phyloP scores from a whole-genome alignment of 2,888 invertebrate genomes.

The Theodoxus fluviatilis region DNA sequence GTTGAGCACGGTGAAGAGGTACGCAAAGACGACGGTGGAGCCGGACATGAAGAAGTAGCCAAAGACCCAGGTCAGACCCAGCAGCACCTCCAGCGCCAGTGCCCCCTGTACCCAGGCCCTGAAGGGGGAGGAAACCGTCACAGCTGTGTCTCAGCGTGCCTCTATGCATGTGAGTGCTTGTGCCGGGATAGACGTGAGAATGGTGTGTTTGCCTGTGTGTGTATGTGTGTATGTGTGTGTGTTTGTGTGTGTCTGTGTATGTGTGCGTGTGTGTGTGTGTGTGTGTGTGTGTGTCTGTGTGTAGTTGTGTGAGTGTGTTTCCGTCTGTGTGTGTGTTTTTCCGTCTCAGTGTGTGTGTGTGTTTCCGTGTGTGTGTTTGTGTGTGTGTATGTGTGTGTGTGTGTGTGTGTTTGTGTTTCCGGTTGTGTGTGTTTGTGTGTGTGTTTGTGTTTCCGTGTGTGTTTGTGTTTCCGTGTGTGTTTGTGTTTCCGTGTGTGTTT shows the following conservation, averaged over 20 bases:
- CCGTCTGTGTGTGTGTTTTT: slow-evolving; percentile 6
- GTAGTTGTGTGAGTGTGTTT: slow-evolving; percentile 15
- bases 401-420: no score
- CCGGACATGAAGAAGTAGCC: slow-evolving; percentile 54
- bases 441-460: no score
- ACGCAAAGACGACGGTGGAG: slow-evolving; percentile 49
- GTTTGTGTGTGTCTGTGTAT: slow-evolving; percentile 9
- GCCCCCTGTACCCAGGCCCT: slow-evolving; percentile 40
- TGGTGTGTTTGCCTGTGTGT: slow-evolving; percentile 1
- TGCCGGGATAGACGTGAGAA: neutral
- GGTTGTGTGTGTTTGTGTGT: no score
- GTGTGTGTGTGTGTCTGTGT: neutral
- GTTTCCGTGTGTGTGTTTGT: neutral
- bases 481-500: no score
- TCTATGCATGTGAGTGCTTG: no score
- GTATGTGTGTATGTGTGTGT: slow-evolving; percentile 4
- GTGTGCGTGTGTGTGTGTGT: slow-evolving; percentile 14
- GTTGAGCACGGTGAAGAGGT: slow-evolving; percentile 54
- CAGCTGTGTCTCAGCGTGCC: no score
- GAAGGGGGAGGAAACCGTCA: no score
- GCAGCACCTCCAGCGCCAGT: slow-evolving; percentile 37
- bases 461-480: no score
- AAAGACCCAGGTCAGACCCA: slow-evolving; percentile 51
- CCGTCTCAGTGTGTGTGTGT: no score
- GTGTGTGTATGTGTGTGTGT: neutral